A percentile compares a stretch with the other conserved stretches of the same genome.
Conservation (phyloP, 2,888 invertebrate genomes). For the Tetragnatha montana region DNA sequence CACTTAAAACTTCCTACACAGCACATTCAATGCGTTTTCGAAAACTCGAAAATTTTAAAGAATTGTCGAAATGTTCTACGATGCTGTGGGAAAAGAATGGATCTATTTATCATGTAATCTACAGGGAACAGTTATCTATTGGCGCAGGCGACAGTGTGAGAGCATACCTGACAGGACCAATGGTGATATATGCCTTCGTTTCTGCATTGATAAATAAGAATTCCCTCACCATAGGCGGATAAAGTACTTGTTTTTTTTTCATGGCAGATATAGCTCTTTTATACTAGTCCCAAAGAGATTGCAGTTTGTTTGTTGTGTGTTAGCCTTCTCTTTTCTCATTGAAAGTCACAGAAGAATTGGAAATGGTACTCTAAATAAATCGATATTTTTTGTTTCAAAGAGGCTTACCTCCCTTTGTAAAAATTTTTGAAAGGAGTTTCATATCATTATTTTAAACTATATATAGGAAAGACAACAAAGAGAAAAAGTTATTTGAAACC, state of each 20-base stretch:
- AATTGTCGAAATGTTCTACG: neutral
- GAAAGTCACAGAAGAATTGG: neutral
- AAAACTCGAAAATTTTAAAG: too few relatives aligned
- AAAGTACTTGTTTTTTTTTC: slow-evolving; percentile 2
- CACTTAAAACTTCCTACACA: too few relatives aligned
- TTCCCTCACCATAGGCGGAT: neutral
- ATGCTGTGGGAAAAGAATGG: neutral
- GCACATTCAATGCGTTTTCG: too few relatives aligned
- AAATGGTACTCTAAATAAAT: too few relatives aligned
- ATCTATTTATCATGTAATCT: neutral
- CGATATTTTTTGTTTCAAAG: too few relatives aligned
- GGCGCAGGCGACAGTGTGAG: neutral
- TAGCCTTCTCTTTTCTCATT: neutral
- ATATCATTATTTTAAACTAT: too few relatives aligned
- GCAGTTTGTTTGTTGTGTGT: neutral
- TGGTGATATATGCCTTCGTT: slow-evolving; percentile 14
- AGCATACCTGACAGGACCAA: neutral
- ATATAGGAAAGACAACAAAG: too few relatives aligned
- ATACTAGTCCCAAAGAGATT: neutral
- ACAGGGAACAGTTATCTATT: neutral
- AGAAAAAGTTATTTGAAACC: too few relatives aligned
- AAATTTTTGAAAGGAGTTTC: too few relatives aligned
- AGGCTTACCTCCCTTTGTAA: too few relatives aligned
- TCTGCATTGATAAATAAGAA: slow-evolving; percentile 23
- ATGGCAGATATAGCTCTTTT: slow-evolving; percentile 3